Evolutionary conservation across 2,113 vertebrate species (phyloP).

Genomic region (Rutilus rutilus): DNA sequence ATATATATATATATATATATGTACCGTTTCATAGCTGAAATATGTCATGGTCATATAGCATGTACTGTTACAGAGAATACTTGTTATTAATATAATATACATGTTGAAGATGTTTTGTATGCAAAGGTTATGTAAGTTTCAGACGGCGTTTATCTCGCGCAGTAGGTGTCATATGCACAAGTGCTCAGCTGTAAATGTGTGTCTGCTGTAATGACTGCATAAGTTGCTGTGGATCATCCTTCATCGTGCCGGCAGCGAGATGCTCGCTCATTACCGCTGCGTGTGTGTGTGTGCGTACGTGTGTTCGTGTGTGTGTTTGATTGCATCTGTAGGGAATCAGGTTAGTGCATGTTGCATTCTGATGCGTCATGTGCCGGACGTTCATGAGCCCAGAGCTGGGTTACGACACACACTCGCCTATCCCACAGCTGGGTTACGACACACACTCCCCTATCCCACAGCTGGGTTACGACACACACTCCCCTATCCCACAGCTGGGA

Average conservation of each 20-base stretch:
- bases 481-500: too few relatives aligned
- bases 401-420: background rate
- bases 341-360: conserved; percentile 17
- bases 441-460: too few relatives aligned
- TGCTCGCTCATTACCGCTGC: background rate
- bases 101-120: background rate
- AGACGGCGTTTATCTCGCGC: background rate
- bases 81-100: background rate
- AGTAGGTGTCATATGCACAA: background rate
- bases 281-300: background rate
- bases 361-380: conserved; percentile 30
- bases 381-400: conserved; percentile 3
- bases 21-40: too few relatives aligned
- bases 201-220: conserved; percentile 27
- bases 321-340: background rate
- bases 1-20: too few relatives aligned
- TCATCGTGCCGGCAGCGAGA: conserved; percentile 6
- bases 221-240: conserved; percentile 20
- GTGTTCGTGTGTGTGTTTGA: background rate
- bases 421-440: too few relatives aligned
- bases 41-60: background rate
- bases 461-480: too few relatives aligned
- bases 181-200: conserved; percentile 23
- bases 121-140: background rate
- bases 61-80: background rate